phyloP scores from a whole-genome alignment of 2,888 invertebrate genomes.

The Metallyticus violacea region DNA sequence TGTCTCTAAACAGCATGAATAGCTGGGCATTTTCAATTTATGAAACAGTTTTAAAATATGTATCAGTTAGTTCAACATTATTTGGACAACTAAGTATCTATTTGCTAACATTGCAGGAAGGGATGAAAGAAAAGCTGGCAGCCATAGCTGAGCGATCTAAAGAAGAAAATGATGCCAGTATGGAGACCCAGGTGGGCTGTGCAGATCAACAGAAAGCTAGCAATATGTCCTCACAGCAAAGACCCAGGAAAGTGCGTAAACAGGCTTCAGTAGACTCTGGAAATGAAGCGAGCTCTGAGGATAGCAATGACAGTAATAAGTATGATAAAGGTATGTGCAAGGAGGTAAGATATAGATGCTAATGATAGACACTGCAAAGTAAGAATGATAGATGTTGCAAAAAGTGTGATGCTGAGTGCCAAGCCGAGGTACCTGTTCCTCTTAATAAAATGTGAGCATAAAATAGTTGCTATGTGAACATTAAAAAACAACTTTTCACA shows the following conservation, averaged over 20 bases:
- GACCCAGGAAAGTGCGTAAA: conserved; percentile 57
- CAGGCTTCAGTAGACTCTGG: conserved; percentile 77
- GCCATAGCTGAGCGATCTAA: conserved; percentile 48
- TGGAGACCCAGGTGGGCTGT: not conserved
- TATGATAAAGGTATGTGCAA: conserved; percentile 48
- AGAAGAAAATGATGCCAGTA: conserved; percentile 41
- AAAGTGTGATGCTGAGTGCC: too few species aligned
- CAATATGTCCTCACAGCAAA: conserved; percentile 30
- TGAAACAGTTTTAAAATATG: too few species aligned
- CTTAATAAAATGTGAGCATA: not conserved
- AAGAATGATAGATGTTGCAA: too few species aligned
- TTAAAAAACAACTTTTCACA: too few species aligned
- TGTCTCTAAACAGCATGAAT: too few species aligned
- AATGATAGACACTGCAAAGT: too few species aligned
- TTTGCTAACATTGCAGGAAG: conserved; percentile 71
- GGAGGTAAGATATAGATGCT: not conserved
- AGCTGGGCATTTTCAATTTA: too few species aligned
- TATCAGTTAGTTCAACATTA: too few species aligned
- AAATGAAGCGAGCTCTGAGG: conserved; percentile 91
- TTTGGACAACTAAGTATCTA: too few species aligned
- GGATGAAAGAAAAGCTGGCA: conserved; percentile 79
- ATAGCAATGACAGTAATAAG: conserved; percentile 87
- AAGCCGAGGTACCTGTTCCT: not conserved
- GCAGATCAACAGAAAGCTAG: conserved; percentile 17
- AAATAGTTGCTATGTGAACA: too few species aligned